These are phyloP conservation scores for Eupeodes corollae DNA, from an alignment of 1,140 invertebrate genomes.

Conservation along the genomic window DNA sequence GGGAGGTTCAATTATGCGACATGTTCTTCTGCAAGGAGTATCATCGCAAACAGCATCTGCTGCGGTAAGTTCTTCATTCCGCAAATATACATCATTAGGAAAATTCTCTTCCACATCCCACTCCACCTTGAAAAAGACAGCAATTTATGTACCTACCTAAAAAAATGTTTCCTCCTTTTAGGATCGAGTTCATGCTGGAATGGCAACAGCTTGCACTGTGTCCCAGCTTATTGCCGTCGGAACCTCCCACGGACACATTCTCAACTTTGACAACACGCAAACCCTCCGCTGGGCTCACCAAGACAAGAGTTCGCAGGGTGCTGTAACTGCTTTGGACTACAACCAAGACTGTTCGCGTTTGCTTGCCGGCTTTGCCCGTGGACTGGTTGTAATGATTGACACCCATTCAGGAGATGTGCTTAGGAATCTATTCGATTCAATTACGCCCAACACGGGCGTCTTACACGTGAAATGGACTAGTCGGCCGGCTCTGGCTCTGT, in stretches of 20 bases:
- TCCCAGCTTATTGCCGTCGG: constrained; percentile 75
- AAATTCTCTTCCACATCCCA: too few relatives aligned
- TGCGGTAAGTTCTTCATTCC: constrained; percentile 58
- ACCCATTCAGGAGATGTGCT: constrained; percentile 64
- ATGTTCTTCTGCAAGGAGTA: constrained; percentile 70
- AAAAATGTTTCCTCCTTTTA: constrained; percentile 36
- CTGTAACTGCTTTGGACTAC: constrained; percentile 76
- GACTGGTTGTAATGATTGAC: constrained; percentile 76
- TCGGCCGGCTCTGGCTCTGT: constrained; percentile 56
- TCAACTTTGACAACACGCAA: constrained; percentile 79
- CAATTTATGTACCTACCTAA: too few relatives aligned
- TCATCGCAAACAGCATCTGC: constrained; percentile 77
- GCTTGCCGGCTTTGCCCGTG: constrained; percentile 71
- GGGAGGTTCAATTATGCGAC: constrained; percentile 62
- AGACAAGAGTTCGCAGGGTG: constrained; percentile 61
- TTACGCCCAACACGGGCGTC: constrained; percentile 77
- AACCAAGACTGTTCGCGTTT: constrained; percentile 78
- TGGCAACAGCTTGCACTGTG: constrained; percentile 70
- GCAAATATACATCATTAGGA: neutral
- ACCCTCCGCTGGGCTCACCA: constrained; percentile 76
- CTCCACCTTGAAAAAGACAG: too few relatives aligned
- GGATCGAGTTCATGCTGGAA: constrained; percentile 81
- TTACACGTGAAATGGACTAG: constrained; percentile 69
- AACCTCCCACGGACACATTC: constrained; percentile 82
- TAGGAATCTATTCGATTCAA: constrained; percentile 69